A percentile compares a stretch with the other conserved stretches of the same genome.
These are phyloP conservation scores for Zaprionus africanus DNA, from an alignment of 1,140 invertebrate genomes.

Conservation along the genomic window DNA sequence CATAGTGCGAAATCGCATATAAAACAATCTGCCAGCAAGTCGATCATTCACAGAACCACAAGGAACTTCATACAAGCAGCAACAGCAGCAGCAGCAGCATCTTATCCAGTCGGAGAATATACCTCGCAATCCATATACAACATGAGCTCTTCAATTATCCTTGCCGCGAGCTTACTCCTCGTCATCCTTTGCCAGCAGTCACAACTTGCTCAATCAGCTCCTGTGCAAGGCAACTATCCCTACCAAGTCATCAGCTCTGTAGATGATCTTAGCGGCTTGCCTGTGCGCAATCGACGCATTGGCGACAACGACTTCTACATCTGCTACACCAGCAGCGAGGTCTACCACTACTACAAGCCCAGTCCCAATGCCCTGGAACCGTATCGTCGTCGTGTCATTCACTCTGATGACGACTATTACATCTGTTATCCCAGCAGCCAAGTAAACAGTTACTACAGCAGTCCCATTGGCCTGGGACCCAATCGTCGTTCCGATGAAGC, in stretches of 20 bases:
- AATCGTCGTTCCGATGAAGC: slow-evolving; percentile 48
- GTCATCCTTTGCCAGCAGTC: background rate
- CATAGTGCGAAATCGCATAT: slow-evolving; percentile 55
- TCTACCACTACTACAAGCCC: slow-evolving; percentile 45
- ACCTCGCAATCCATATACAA: slow-evolving; percentile 22
- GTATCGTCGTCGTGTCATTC: slow-evolving; percentile 38
- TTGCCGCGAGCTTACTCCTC: slow-evolving; percentile 37
- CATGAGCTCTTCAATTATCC: slow-evolving; percentile 42
- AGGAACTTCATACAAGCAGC: slow-evolving; percentile 55
- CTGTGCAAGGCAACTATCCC: slow-evolving; percentile 17
- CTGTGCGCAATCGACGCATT: slow-evolving; percentile 57
- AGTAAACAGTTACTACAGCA: slow-evolving; percentile 50
- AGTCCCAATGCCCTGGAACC: slow-evolving; percentile 15
- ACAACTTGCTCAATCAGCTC: slow-evolving; percentile 27
- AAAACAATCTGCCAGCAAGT: slow-evolving; percentile 34
- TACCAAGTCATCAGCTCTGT: slow-evolving; percentile 39
- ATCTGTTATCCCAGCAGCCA: slow-evolving; percentile 72
- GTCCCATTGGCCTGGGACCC: slow-evolving; percentile 2
- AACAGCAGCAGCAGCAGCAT: background rate
- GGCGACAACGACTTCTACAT: slow-evolving; percentile 61
- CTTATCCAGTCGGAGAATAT: background rate
- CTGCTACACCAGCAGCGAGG: slow-evolving; percentile 67
- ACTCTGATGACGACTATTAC: slow-evolving; percentile 45
- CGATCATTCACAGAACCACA: slow-evolving; percentile 56
- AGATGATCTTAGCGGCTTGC: slow-evolving; percentile 57